These are phyloP conservation scores for Cepaea hortensis DNA, from an alignment of 2,888 invertebrate genomes.

Conservation along the genomic window DNA sequence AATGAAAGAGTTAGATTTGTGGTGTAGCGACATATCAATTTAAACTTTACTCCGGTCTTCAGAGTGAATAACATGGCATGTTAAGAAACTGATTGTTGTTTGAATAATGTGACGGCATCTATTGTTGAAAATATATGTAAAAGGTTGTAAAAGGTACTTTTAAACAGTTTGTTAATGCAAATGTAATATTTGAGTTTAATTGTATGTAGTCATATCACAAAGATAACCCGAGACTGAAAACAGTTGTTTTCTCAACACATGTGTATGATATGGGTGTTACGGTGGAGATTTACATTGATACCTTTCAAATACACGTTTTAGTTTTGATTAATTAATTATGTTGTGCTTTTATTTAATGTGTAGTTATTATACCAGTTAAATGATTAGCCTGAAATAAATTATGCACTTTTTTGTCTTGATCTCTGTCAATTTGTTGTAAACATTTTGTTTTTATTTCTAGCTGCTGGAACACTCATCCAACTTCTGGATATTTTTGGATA, in stretches of 20 bases:
- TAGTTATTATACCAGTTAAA: too few species aligned
- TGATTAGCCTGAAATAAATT: too few species aligned
- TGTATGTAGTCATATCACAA: not conserved
- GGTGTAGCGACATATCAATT: too few species aligned
- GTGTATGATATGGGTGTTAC: not conserved
- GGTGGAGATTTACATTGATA: not conserved
- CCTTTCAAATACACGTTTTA: too few species aligned
- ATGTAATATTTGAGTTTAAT: not conserved
- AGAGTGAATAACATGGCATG: too few species aligned
- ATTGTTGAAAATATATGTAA: not conserved
- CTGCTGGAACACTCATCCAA: slow-evolving; percentile 83
- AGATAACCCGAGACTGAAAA: not conserved
- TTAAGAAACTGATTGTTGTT: too few species aligned
- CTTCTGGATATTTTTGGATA: slow-evolving; percentile 79
- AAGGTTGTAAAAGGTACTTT: not conserved
- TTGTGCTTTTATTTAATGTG: too few species aligned
- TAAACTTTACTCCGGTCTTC: too few species aligned
- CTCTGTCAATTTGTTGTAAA: not conserved
- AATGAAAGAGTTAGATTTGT: too few species aligned
- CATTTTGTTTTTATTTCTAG: slow-evolving; percentile 55
- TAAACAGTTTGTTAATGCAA: not conserved
- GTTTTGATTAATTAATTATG: too few species aligned
- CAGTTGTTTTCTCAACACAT: not conserved
- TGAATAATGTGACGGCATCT: too few species aligned
- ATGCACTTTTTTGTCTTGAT: too few species aligned